Evolutionary conservation across 2,113 vertebrate species (phyloP).

Genomic region (Tichodroma muraria): DNA sequence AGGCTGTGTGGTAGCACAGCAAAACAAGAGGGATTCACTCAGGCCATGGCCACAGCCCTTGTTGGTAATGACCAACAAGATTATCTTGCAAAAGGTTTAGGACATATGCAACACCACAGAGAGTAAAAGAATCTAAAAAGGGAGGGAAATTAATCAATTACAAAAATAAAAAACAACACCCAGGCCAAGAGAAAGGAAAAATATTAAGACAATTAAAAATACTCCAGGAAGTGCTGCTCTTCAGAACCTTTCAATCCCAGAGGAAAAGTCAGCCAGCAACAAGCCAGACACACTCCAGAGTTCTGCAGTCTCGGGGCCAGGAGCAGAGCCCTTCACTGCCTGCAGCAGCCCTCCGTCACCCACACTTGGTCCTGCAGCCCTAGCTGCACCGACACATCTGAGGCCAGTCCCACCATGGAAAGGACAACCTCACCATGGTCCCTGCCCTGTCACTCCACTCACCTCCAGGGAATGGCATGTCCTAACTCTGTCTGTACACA

Average conservation of each 20-base stretch:
- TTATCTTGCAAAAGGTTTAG: not conserved
- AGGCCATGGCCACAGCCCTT: not conserved
- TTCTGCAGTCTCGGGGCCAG: not conserved
- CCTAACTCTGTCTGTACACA: not conserved
- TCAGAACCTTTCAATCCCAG: not conserved
- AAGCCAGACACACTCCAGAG: not conserved
- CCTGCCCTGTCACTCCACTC: not conserved
- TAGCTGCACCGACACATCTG: fast-evolving
- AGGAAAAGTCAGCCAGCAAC: not conserved
- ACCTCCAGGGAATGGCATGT: not conserved
- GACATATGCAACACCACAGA: not conserved
- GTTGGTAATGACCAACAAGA: not conserved
- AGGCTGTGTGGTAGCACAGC: not conserved
- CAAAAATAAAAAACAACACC: not conserved
- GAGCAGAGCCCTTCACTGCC: not conserved
- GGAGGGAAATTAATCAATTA: not conserved
- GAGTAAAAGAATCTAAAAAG: not conserved
- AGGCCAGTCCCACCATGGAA: fast-evolving
- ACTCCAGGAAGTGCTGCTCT: not conserved
- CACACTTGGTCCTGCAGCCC: no score
- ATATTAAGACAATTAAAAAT: not conserved
- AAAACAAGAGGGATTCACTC: not conserved
- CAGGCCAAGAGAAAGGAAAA: not conserved
- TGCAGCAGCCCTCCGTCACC: not conserved
- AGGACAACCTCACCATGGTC: not conserved